These are phyloP conservation scores for Chrysina gloriosa DNA, from an alignment of 2,888 invertebrate genomes.

Conservation along the genomic window DNA sequence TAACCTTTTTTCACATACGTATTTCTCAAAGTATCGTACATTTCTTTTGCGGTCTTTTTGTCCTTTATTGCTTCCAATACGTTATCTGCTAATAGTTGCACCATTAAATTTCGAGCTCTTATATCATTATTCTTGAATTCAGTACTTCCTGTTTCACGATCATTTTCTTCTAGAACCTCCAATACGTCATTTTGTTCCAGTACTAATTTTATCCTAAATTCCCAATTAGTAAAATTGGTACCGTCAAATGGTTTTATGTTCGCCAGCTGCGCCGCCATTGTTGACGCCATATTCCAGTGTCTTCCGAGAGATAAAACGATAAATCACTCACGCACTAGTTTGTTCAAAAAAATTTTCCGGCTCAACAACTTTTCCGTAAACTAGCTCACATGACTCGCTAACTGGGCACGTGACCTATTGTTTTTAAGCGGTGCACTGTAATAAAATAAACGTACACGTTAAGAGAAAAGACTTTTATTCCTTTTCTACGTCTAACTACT, in stretches of 20 bases:
- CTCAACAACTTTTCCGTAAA: too few relatives aligned
- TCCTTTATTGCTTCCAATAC: constrained; percentile 46
- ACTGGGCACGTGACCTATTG: too few relatives aligned
- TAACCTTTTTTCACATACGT: constrained; percentile 38
- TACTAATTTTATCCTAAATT: constrained; percentile 45
- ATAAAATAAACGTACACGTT: too few relatives aligned
- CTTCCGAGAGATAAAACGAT: too few relatives aligned
- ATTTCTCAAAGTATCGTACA: constrained; percentile 38
- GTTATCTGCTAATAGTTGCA: constrained; percentile 46
- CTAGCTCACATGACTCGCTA: too few relatives aligned
- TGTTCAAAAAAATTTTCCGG: too few relatives aligned
- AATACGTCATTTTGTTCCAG: constrained; percentile 44
- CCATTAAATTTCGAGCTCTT: constrained; percentile 45
- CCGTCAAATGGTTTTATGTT: constrained; percentile 45
- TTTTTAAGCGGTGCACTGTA: too few relatives aligned
- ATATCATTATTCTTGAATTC: constrained; percentile 45
- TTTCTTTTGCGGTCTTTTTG: constrained; percentile 48
- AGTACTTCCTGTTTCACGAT: constrained; percentile 1
- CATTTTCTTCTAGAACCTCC: constrained; percentile 35
- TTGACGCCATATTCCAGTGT: background rate
- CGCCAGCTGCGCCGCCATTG: background rate
- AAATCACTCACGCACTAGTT: too few relatives aligned
- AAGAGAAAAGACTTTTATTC: too few relatives aligned
- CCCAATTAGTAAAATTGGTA: constrained; percentile 46
- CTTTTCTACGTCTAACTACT: too few relatives aligned